Base-by-base conservation (phyloP, 2,113 vertebrate species). In the Mesembrinibis cayennensis region DNA sequence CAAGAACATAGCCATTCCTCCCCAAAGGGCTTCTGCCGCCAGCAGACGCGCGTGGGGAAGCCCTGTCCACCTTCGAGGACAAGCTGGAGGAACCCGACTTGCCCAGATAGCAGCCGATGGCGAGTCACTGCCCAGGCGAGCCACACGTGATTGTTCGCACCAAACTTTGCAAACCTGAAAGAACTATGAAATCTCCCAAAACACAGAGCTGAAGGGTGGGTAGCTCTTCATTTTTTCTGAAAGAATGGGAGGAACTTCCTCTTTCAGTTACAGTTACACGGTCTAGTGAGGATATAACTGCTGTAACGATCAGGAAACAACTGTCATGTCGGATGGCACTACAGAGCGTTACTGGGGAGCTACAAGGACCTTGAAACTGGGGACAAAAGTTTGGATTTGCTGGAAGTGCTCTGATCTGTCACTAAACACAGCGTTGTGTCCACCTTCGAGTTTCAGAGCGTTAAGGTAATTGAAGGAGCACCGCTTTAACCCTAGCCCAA, bases 161-260 rank as follows among this genome's bases (percentile, higher is more conserved):
- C 66, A 55, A 47, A 71, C 40, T 34, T 1, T 66, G 84, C 53
- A 80, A 56, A 65, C 23, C 50, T 16, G 34, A 56, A 80, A 14
- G 4, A 87, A 29, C 30, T 53, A 1, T 4, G 26, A 77, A 47
- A 65, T 34, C 42, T 78, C 73, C 58, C 34, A 47, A 79, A 82
- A 40, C 16, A 67, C n/a, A 67, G 59, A 93, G 77, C n/a, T 78
- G 40, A 23, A 89, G 38, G 29, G 27, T 2, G 53, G 29, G 34
- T 7, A 87, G 8, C n/a, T 63, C 63, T 93, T 87, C 2, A 15
- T 32, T 80, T 89, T 65, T 74, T 38, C 47, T 38, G 36, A 90
- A 85, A 80, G 87, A 88, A 79, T 38, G 56, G 34, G 47, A 90
- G 80, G 66, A 93, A 93, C 81, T 89, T 96, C 77, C 83, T 74